Evolutionary conservation across 2,797 vertebrate species (phyloP), one percentile per base, ranked within the genome.

Genomic region (Bradypus variegatus): DNA sequence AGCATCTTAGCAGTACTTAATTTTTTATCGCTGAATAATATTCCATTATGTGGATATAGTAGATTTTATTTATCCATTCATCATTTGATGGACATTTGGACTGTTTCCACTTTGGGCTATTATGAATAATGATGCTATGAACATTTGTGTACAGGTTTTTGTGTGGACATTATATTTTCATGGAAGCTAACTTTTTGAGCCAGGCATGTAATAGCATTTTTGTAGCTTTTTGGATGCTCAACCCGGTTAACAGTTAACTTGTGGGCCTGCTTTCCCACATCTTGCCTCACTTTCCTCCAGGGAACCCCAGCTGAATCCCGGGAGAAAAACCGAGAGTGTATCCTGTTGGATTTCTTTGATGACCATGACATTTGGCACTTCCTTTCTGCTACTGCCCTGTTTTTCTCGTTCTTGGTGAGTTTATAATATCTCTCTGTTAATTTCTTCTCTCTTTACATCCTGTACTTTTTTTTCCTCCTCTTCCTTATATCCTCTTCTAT

Each of bases 391-490:
- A 97, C 97, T 50, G 98, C 98, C 92, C 95, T 98, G 94, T 98
- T 98, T 92, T 98, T 98, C 96, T 98, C 98, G 29, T 98, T 98
- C 94, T 94, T 98, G 97, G 98, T 98, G 92, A 98, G 98, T 93
- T 67, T 45, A 38, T 27, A 76, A 14, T 38, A 13, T 69, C 33
- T 91, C 31, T 55, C 50, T 25, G 6, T 19, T 38, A 7, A 78
- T 86, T 89, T 64, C 48, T 93, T 11, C 53, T 76, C 16, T 65
- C 55, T 88, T 58, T 53, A 67, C 55, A 45, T 19, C 38, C 45
- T 83, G 72, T 76, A 25, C 10, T 7, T 58, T 29, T 6, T 55
- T 25, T 65, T 67, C 15, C 23, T 45, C 27, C 21, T 36, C 25
- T 2, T 84, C 36, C 36, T 72, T 72, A 62, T 5, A 41, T n/a